A percentile compares a stretch with the other conserved stretches of the same genome.
phyloP scores from a whole-genome alignment of 2,888 invertebrate genomes.

The Phrixothrix hirtus region DNA sequence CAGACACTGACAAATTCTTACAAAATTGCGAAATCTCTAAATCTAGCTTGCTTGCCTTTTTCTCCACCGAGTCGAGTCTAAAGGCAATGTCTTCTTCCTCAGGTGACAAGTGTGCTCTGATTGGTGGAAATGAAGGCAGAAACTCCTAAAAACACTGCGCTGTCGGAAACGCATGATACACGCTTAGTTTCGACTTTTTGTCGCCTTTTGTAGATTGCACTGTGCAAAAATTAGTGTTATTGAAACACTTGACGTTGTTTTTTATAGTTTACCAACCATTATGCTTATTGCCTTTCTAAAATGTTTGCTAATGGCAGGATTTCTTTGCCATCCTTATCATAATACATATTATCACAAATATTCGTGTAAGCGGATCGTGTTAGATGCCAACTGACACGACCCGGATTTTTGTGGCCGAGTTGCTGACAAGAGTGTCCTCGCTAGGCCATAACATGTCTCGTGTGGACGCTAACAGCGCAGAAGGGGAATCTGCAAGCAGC shows the following conservation, averaged over 20 bases:
- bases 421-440: constrained; percentile 45
- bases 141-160: constrained; percentile 40
- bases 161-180: constrained; percentile 57
- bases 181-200: constrained; percentile 49
- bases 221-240: constrained; percentile 23
- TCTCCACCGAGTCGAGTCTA: constrained; percentile 46
- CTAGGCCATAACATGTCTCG: constrained; percentile 91
- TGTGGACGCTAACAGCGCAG: constrained; percentile 83
- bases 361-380: constrained; percentile 31
- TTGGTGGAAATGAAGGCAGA: constrained; percentile 71
- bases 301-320: constrained; percentile 17
- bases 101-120: constrained; percentile 83
- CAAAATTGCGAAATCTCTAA: too few species aligned
- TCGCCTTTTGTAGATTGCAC: constrained; percentile 28
- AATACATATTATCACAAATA: constrained; percentile 12
- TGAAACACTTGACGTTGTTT: constrained; percentile 19
- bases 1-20: too few species aligned
- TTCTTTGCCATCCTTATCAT: constrained; percentile 5
- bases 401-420: constrained; percentile 41
- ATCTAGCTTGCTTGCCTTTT: constrained; percentile 39
- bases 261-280: constrained; percentile 15
- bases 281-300: constrained; percentile 23
- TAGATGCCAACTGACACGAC: constrained; percentile 44
- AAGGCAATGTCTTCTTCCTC: constrained; percentile 64
- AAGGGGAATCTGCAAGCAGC: constrained; percentile 62